Evolutionary conservation across 2,888 invertebrate species (phyloP), one percentile per base, ranked within the genome.

Genomic region (Lithophane socia): DNA sequence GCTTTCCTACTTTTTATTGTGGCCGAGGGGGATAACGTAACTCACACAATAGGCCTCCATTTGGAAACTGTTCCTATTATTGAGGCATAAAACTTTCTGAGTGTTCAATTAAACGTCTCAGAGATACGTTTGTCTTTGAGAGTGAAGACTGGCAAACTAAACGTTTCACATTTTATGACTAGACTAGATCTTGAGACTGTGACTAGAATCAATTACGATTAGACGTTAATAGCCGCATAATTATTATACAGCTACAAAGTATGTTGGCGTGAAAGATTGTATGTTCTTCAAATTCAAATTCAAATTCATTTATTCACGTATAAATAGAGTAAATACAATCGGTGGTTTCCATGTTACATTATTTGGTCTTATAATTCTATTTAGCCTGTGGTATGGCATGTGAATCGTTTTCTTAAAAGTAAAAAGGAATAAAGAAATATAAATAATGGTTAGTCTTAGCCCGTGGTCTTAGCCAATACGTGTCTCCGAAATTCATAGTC

Each of bases 1-100:
- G 71, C 67, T 80, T 84, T 74, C 63, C 37, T 61, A 37, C 69
- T 76, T 87, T 79, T 88, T 77, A 79, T 73, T 83, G 78, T 80
- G 78, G 52, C 42, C 61, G 16, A 47, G 47, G 12, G 44, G 7
- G 52, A 66, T 63, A 69, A 77, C 84, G 60, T 68, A 67, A 66
- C 54, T 44, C 63, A 49, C 56, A 65, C 79, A 77, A 82, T 79
- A 77, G 77, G 12, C 64, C 64, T 64, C 42, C 16, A 29, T 65
- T 80, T 47, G 13, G 49, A 72, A 76, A 84, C 80, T 68, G 56
- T 69, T n/a, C n/a, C n/a, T n/a, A 73, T 67, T 75, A 69, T 58
- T 75, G 66, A 69, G 56, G n/a, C 63, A 64, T 64, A 56, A 79
- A 86, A 79, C 79, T 80, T 74, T 68, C 58, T 64, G 37, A 76